Evolutionary conservation across 2,113 vertebrate species (phyloP).

Genomic region (Prionailurus viverrinus): DNA sequence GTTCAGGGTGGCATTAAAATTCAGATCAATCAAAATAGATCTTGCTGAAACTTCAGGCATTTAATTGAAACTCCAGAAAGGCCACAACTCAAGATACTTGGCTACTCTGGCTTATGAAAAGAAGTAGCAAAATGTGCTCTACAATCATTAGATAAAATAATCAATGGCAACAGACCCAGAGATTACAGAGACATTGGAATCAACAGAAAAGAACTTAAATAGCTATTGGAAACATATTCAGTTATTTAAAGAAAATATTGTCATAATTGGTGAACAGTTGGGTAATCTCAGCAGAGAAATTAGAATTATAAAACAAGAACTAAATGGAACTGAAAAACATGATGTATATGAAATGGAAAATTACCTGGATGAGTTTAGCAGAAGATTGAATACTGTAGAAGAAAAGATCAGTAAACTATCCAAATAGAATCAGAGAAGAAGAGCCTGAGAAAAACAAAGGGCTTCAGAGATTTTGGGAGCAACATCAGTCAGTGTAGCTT

Average conservation of each 20-base stretch:
- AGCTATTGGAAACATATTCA: neutral
- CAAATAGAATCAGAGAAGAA: neutral
- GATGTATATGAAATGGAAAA: neutral
- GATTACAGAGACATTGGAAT: neutral
- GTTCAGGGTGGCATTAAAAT: neutral
- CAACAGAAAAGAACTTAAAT: neutral
- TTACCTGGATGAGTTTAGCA: neutral
- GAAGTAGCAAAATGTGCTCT: neutral
- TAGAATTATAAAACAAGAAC: neutral
- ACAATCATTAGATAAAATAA: neutral
- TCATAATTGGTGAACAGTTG: neutral
- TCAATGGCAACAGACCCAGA: neutral
- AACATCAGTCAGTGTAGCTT: neutral
- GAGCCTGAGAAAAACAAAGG: neutral
- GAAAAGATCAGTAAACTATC: neutral
- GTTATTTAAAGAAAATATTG: neutral
- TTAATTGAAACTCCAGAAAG: neutral
- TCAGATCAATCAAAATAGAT: neutral
- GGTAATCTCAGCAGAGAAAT: neutral
- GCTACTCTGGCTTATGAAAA: neutral
- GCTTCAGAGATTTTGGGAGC: neutral
- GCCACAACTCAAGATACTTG: neutral
- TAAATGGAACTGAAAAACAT: neutral
- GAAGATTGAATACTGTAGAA: neutral
- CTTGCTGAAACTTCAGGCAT: neutral